phyloP scores from a whole-genome alignment of 2,797 vertebrate genomes.

The Neoniphon sammara region DNA sequence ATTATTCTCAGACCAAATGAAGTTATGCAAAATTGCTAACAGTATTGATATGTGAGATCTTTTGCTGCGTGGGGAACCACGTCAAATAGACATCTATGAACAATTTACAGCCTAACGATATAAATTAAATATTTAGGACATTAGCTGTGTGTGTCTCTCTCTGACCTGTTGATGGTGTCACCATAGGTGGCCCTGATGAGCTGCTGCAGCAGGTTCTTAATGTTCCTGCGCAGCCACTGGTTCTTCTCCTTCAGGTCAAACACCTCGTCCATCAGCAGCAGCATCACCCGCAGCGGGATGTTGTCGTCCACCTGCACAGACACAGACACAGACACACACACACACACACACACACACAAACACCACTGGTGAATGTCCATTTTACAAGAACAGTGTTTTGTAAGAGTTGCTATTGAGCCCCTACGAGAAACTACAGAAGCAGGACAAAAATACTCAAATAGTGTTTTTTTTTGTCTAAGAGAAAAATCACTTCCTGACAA shows the following conservation, averaged over 20 bases:
- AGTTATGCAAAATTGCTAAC: too few relatives aligned
- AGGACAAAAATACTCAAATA: too few relatives aligned
- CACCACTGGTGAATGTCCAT: not conserved
- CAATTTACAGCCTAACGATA: too few relatives aligned
- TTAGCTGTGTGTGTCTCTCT: too few relatives aligned
- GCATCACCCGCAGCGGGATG: constrained; percentile 95
- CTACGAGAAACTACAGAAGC: too few relatives aligned
- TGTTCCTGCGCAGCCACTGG: constrained; percentile 97
- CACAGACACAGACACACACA: not conserved
- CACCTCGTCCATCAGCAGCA: constrained; percentile 98
- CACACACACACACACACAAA: not conserved
- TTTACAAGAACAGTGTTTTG: not conserved
- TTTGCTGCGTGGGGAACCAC: too few relatives aligned
- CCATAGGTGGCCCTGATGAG: constrained; percentile 95
- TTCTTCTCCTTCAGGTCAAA: constrained; percentile 98
- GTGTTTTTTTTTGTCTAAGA: too few relatives aligned
- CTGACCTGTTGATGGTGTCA: constrained; percentile 96
- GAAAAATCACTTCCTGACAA: not conserved
- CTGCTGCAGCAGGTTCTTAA: constrained; percentile 98
- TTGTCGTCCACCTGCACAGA: constrained; percentile 93
- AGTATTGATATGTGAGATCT: too few relatives aligned
- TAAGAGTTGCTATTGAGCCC: not conserved
- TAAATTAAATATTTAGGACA: too few relatives aligned
- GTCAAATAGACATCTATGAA: too few relatives aligned
- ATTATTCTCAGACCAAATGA: too few relatives aligned